These are phyloP conservation scores for Eupithecia insigniata DNA, from an alignment of 2,888 invertebrate species.

Conservation along the genomic window DNA sequence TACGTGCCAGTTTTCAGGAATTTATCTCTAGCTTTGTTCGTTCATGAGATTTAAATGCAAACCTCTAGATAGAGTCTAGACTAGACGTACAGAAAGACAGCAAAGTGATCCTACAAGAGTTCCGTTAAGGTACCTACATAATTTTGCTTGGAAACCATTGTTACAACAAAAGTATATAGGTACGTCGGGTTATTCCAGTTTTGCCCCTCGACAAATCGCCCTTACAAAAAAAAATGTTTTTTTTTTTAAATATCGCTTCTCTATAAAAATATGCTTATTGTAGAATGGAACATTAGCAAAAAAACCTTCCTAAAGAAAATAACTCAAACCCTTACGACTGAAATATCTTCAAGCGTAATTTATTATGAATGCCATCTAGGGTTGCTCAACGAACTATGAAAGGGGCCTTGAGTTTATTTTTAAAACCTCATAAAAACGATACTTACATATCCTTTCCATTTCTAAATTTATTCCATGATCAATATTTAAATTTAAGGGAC, in stretches of 20 bases:
- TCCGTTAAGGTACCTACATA: neutral
- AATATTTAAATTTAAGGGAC: too few species aligned
- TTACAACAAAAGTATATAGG: neutral
- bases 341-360: neutral
- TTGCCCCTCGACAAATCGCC: too few species aligned
- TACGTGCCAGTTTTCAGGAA: neutral
- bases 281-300: too few species aligned
- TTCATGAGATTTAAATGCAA: neutral
- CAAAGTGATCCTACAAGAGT: neutral
- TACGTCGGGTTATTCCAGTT: too few species aligned
- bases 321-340: neutral
- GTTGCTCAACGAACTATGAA: neutral
- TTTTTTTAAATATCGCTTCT: neutral
- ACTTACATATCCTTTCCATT: neutral
- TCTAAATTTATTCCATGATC: too few species aligned
- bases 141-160: neutral
- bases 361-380: neutral
- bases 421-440: neutral
- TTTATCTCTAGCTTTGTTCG: neutral
- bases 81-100: neutral
- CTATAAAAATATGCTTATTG: neutral
- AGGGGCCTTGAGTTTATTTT: neutral
- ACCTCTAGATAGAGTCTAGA: neutral
- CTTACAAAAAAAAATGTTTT: too few species aligned
- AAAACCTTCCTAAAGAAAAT: neutral